Evolutionary conservation across 2,113 vertebrate species (phyloP).

Genomic region (Anguilla rostrata): DNA sequence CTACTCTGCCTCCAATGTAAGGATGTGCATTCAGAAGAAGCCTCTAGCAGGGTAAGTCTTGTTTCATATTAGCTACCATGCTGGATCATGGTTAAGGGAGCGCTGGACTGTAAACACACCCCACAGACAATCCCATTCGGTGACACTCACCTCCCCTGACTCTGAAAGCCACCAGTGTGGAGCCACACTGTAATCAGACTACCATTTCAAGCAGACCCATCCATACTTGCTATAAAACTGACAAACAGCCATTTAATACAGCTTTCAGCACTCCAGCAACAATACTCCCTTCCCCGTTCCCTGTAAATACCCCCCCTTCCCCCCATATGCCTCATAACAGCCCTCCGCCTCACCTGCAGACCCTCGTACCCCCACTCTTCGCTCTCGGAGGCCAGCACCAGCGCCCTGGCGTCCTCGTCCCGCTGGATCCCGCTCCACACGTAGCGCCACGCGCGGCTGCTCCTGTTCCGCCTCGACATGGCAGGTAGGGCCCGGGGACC

Average conservation of each 20-base stretch:
- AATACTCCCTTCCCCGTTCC: no score
- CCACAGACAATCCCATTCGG: neutral
- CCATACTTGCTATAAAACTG: neutral
- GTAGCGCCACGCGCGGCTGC: constrained; percentile 86
- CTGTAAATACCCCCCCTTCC: neutral
- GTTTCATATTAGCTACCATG: neutral
- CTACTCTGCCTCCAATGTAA: neutral
- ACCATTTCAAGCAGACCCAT: neutral
- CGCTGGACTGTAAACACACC: neutral
- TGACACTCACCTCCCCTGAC: neutral
- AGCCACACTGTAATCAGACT: neutral
- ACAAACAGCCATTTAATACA: neutral
- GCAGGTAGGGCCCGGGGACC: constrained; percentile 24
- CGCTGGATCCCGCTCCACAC: constrained; percentile 84
- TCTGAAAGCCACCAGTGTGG: neutral
- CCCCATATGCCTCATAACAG: neutral
- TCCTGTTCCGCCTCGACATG: constrained; percentile 88
- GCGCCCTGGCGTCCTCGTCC: constrained; percentile 74
- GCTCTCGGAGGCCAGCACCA: constrained; percentile 55
- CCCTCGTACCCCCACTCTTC: constrained; percentile 76
- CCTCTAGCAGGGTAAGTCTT: neutral
- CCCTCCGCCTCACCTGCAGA: constrained; percentile 75
- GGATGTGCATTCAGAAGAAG: neutral
- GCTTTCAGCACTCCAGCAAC: neutral
- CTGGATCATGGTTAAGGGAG: neutral